A percentile compares a stretch with the other conserved stretches of the same genome.
Conservation (phyloP, 2,797 vertebrate genomes). For the Bradypodion ventrale region DNA sequence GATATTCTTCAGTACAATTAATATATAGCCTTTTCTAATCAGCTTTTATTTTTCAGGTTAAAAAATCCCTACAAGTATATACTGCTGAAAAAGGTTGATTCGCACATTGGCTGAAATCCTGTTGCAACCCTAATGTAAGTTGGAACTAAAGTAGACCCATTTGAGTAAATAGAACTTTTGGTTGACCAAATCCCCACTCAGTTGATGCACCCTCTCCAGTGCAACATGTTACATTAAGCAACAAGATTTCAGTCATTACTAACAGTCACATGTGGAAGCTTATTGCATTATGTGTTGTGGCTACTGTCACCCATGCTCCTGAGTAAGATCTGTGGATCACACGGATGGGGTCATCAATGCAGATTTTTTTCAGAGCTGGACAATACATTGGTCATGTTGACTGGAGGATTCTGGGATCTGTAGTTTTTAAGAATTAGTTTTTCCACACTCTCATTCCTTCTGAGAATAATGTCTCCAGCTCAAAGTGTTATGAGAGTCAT, state of each 20-base stretch:
- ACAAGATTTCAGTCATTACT: not conserved
- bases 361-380: not conserved
- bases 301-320: not conserved
- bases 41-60: not conserved
- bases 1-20: not conserved
- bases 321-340: not conserved
- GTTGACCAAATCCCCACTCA: too few species aligned
- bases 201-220: too few species aligned
- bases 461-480: not conserved
- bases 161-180: too few species aligned
- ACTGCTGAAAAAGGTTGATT: not conserved
- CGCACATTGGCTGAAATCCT: not conserved
- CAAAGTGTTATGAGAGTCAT: not conserved
- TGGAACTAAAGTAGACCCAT: too few species aligned
- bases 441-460: not conserved
- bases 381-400: not conserved
- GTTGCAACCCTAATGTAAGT: too few species aligned
- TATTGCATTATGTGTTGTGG: not conserved
- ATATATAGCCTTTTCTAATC: not conserved
- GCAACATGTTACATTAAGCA: too few species aligned
- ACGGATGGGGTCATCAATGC: too few species aligned
- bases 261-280: not conserved
- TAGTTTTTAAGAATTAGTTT: too few species aligned
- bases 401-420: not conserved
- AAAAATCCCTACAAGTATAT: not conserved